Conservation (phyloP, 2,888 invertebrate genomes). For the Eupithecia exiguata region DNA sequence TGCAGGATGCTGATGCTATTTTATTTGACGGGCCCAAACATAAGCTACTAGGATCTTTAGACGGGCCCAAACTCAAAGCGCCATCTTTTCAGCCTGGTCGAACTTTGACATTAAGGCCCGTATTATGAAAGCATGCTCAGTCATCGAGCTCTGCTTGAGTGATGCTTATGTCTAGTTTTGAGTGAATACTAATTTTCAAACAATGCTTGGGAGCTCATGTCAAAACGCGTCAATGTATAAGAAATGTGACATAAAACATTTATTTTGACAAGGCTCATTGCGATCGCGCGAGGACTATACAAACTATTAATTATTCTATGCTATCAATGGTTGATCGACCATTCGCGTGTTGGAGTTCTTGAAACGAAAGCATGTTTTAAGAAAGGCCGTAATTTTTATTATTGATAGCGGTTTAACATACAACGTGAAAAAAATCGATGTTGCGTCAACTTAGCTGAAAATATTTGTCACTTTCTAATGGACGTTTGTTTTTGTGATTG, state of each 20-base stretch:
- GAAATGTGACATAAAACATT: not conserved
- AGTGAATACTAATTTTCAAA: too few species aligned
- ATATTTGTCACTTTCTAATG: not conserved
- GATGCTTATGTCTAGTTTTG: too few species aligned
- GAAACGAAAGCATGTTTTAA: slow-evolving; percentile 26
- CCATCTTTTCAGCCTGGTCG: too few species aligned
- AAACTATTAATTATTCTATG: slow-evolving; percentile 20
- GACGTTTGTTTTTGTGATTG: not conserved
- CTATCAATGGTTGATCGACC: slow-evolving; percentile 70
- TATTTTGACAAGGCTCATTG: not conserved
- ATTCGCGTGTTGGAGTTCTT: slow-evolving; percentile 65
- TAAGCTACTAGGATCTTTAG: too few species aligned
- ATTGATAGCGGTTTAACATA: slow-evolving; percentile 34
- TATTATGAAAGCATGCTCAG: too few species aligned
- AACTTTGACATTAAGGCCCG: too few species aligned
- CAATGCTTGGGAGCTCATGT: too few species aligned
- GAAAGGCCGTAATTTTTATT: slow-evolving; percentile 32
- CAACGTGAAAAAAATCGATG: slow-evolving; percentile 18
- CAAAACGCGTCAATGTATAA: not conserved
- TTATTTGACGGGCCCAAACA: too few species aligned
- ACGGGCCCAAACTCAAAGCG: too few species aligned
- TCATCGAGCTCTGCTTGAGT: too few species aligned
- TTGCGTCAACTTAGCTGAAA: not conserved
- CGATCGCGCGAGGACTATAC: not conserved
- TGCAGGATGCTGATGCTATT: too few species aligned